These are phyloP conservation scores for Apodemus speciosus DNA, from an alignment of 2,113 vertebrate species.

Conservation along the genomic window DNA sequence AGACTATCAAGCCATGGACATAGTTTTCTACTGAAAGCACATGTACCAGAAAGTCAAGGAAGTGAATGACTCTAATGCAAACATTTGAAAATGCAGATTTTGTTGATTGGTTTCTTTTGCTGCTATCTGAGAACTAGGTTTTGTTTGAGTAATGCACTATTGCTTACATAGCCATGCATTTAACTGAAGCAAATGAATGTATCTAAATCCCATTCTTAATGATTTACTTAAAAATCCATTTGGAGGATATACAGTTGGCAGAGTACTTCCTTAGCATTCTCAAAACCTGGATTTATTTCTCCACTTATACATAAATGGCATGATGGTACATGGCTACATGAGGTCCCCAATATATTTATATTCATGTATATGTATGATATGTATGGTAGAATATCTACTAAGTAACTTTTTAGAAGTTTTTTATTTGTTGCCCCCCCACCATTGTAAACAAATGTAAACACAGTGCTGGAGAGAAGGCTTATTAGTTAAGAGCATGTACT, in stretches of 20 bases:
- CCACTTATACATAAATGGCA: neutral
- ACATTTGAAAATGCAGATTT: neutral
- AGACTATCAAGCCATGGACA: neutral
- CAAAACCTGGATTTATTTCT: neutral
- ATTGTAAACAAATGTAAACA: neutral
- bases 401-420: neutral
- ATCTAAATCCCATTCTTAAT: neutral
- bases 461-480: neutral
- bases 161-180: neutral
- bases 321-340: neutral
- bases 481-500: neutral
- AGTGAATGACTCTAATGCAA: neutral
- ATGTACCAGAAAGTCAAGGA: neutral
- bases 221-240: constrained; percentile 4
- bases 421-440: neutral
- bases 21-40: neutral
- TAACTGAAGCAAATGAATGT: neutral
- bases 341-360: neutral
- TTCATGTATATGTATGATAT: neutral
- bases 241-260: neutral
- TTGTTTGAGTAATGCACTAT: neutral
- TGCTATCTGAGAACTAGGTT: constrained; percentile 6
- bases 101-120: neutral
- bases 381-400: neutral
- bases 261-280: neutral